Percentiles rank a stretch among this genome's conserved stretches.
These are phyloP conservation scores for Eupithecia subfuscata DNA, from an alignment of 2,888 invertebrate species.

Conservation along the genomic window DNA sequence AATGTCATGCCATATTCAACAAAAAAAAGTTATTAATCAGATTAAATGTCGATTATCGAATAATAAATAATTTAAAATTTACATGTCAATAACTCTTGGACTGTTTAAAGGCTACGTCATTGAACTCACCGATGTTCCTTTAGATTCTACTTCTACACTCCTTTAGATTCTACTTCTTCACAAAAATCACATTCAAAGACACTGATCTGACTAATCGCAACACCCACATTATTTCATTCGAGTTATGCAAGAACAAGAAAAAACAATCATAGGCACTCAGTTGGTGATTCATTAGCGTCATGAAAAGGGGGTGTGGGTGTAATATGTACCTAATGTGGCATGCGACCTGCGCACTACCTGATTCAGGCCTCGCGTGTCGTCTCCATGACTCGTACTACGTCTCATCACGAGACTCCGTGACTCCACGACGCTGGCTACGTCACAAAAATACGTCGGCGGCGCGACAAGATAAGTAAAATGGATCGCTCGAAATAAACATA, in stretches of 20 bases:
- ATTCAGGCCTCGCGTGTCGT: conserved; percentile 51
- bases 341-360: conserved; percentile 43
- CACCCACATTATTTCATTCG: background rate
- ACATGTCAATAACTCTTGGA: too few relatives aligned
- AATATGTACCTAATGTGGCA: conserved; percentile 26
- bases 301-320: conserved; percentile 11
- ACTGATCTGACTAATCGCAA: background rate
- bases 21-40: too few relatives aligned
- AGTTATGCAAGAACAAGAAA: conserved; percentile 4
- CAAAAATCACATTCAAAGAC: too few relatives aligned
- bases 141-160: too few relatives aligned
- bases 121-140: too few relatives aligned
- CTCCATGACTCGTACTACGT: conserved; percentile 3
- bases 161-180: too few relatives aligned
- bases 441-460: conserved; percentile 4
- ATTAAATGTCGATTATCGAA: too few relatives aligned
- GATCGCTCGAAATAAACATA: conserved; percentile 13
- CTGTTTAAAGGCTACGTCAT: too few relatives aligned
- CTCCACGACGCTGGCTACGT: conserved; percentile 28
- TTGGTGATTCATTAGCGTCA: conserved; percentile 1
- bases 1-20: too few relatives aligned
- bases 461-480: conserved; percentile 14
- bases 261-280: background rate
- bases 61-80: too few relatives aligned
- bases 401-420: conserved; percentile 25